Evolutionary conservation across 2,888 invertebrate species (phyloP).

Genomic region (Tethea ocularis): DNA sequence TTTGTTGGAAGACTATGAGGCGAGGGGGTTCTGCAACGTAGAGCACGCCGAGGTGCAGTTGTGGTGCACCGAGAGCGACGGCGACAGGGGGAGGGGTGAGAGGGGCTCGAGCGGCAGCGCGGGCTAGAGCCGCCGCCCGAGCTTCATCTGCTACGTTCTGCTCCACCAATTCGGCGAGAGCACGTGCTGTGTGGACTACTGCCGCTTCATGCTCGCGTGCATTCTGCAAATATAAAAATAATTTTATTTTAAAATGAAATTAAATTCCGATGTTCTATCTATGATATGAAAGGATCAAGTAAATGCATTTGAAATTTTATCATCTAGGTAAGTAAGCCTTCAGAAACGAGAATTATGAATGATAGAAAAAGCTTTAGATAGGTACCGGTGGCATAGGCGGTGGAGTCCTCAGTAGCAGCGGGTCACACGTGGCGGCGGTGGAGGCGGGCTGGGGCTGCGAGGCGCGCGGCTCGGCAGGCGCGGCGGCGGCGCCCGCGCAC

Average conservation of each 20-base stretch:
- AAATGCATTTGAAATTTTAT: too few species aligned
- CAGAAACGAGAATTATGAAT: too few species aligned
- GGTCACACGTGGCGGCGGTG: slow-evolving; percentile 52
- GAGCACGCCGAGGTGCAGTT: slow-evolving; percentile 77
- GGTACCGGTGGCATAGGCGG: slow-evolving; percentile 64
- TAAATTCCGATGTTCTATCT: too few species aligned
- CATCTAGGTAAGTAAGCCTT: too few species aligned
- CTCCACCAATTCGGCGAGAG: slow-evolving; percentile 74
- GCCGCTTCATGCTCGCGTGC: slow-evolving; percentile 73
- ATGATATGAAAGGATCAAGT: neutral
- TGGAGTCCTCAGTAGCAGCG: slow-evolving; percentile 56
- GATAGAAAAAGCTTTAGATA: too few species aligned
- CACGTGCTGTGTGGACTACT: slow-evolving; percentile 72
- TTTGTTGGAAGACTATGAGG: slow-evolving; percentile 75
- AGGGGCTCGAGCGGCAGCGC: slow-evolving; percentile 69
- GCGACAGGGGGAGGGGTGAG: slow-evolving; percentile 72
- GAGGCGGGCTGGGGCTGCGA: slow-evolving; percentile 39
- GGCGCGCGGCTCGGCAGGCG: slow-evolving; percentile 59
- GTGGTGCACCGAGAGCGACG: slow-evolving; percentile 78
- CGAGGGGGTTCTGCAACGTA: slow-evolving; percentile 68
- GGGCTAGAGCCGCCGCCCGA: slow-evolving; percentile 70
- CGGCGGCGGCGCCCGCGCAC: slow-evolving; percentile 72
- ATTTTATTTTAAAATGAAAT: too few species aligned
- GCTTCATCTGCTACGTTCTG: slow-evolving; percentile 69
- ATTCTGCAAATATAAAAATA: slow-evolving; percentile 49